Evolutionary conservation across 2,113 vertebrate species (phyloP), one percentile per base, ranked within the genome.

Genomic region (Misgurnus mizolepis): DNA sequence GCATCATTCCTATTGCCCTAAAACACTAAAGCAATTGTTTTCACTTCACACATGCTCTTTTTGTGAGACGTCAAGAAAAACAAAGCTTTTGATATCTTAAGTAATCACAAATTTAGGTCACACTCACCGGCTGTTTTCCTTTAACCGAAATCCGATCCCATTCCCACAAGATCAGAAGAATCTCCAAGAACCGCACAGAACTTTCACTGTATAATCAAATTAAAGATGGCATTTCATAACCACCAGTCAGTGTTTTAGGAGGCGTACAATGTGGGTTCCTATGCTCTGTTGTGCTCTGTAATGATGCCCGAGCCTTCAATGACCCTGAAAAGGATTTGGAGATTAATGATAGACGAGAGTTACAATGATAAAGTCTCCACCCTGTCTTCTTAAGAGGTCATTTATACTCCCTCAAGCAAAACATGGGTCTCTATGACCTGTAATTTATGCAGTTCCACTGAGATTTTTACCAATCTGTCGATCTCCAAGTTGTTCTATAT

Each of bases 251-350:
- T 53, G 62, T 18, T 67, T 77, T 66, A 66, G 74, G 10, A 40
- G 74, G 15, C 12, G 15, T 55, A 47, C 8, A 8, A 12, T n/a
- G 50, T 27, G 18, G 75, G 27, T 77, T 66, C 47, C 66, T 66
- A 66, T 53, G 75, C 18, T 77, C 14, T 43, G 49, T 58, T 64
- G 68, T 55, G 84, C 61, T 76, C 75, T 87, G 86, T 84, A 79
- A 80, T 50, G 79, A 81, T 83, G 80, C 82, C 83, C 80, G n/a
- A 3, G 41, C 17, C 58, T 50, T 45, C 71, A 17, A 79, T 89
- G 88, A 89, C 88, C 89, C 86, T 88, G 84, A 88, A 77, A 71
- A 78, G 90, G 92, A 94, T 92, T 92, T 90, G 79, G 65, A 88
- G 90, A 93, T 90, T 92, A 91, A 79, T 81, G 78, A 86, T 47